Percentiles rank a stretch among this genome's conserved stretches.
phyloP scores from a whole-genome alignment of 1,140 invertebrate genomes.

The Prorops nasuta region DNA sequence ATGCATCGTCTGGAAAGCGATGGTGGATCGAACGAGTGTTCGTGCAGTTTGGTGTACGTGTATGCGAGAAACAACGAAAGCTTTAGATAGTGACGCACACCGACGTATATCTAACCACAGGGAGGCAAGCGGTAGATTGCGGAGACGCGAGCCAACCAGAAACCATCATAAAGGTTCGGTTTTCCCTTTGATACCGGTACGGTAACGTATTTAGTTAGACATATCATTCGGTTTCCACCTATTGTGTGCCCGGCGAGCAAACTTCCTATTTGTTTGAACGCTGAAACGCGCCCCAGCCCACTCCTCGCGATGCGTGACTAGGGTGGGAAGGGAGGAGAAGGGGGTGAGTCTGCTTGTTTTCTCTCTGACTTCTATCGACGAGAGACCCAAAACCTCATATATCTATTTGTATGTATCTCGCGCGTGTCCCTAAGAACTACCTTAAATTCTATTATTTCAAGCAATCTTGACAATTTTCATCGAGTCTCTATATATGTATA shows the following conservation, averaged over 20 bases:
- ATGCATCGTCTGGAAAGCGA: conserved; percentile 40
- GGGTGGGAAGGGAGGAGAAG: background rate
- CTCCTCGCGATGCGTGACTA: background rate
- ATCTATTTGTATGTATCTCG: no score
- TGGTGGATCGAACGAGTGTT: background rate
- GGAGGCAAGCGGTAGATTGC: conserved; percentile 40
- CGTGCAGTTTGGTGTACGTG: conserved; percentile 1
- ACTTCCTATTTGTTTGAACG: conserved; percentile 53
- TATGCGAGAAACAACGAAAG: conserved; percentile 4
- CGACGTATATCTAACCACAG: conserved; percentile 28
- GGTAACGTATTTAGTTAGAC: conserved; percentile 54
- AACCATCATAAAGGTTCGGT: conserved; percentile 54
- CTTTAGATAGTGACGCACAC: background rate
- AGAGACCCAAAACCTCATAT: no score
- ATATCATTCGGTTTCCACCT: conserved; percentile 54
- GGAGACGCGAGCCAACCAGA: conserved; percentile 49
- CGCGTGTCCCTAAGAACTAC: no score
- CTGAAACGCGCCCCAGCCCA: conserved; percentile 19
- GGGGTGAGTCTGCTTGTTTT: no score
- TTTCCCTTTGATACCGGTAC: conserved; percentile 49
- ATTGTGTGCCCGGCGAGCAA: conserved; percentile 47
- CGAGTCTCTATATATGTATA: no score
- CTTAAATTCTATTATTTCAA: no score
- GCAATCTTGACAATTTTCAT: no score
- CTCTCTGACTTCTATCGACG: background rate